A percentile compares a stretch with the other conserved stretches of the same genome.
phyloP scores from a whole-genome alignment of 2,888 invertebrate species.

The Halictus ligatus region DNA sequence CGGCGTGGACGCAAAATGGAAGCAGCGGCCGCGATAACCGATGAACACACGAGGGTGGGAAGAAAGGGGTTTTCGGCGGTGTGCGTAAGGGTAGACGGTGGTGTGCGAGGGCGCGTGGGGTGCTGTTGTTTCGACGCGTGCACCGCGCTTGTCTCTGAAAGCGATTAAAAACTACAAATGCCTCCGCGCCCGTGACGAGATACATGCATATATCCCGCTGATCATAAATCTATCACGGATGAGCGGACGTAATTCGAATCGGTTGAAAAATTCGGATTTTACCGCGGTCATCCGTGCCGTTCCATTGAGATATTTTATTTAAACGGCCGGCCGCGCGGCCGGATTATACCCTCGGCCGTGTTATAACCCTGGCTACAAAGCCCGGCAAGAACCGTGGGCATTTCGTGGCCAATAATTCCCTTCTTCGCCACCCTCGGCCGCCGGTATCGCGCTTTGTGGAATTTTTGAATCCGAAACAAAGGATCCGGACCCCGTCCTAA shows the following conservation, averaged over 20 bases:
- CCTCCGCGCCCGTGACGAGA: constrained; percentile 48
- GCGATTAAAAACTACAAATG: constrained; percentile 62
- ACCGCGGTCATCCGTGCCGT: constrained; percentile 4
- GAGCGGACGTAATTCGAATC: constrained; percentile 55
- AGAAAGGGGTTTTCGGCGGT: neutral
- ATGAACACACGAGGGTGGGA: constrained; percentile 27
- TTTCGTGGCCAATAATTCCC: constrained; percentile 11
- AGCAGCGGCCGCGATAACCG: constrained; percentile 52
- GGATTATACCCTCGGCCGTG: constrained; percentile 35
- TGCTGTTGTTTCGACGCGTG: constrained; percentile 41
- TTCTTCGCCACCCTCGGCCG: constrained; percentile 10
- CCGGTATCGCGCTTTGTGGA: neutral
- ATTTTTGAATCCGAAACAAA: neutral
- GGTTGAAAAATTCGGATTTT: constrained; percentile 50
- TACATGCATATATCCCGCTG: constrained; percentile 40
- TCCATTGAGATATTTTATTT: constrained; percentile 60
- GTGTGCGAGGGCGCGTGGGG: neutral
- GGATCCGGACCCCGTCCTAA: neutral
- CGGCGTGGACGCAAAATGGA: constrained; percentile 35
- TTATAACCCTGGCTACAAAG: constrained; percentile 55
- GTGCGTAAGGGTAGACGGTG: neutral
- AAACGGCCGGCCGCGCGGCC: constrained; percentile 39
- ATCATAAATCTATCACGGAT: constrained; percentile 67
- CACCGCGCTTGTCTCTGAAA: constrained; percentile 41
- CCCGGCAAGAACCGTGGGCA: constrained; percentile 15